A percentile compares a stretch with the other conserved stretches of the same genome.
Evolutionary conservation across 2,888 invertebrate species (phyloP).

Genomic region (Lasius fuliginosus): DNA sequence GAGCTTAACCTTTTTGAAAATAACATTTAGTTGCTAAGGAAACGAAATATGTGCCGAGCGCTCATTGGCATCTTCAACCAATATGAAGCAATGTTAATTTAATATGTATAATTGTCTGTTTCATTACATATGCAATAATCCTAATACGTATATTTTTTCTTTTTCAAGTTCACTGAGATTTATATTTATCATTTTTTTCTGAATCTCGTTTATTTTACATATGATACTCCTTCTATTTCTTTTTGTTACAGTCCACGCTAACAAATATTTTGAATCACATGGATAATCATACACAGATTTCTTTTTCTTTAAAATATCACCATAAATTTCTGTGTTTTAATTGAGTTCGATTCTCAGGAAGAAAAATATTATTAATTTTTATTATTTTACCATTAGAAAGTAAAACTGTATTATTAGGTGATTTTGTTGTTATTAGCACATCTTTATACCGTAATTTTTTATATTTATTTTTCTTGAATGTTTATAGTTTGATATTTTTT

Average conservation of each 20-base stretch:
- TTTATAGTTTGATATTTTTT: too few species aligned
- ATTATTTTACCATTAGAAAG: background rate
- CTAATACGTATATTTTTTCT: conserved; percentile 2
- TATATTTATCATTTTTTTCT: background rate
- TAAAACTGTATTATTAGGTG: conserved; percentile 1
- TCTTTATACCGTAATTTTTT: background rate
- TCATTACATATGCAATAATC: background rate
- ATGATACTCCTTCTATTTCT: background rate
- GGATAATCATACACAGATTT: background rate
- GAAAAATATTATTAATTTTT: background rate
- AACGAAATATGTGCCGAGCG: background rate
- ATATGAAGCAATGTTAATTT: background rate
- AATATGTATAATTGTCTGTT: background rate
- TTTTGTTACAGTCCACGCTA: background rate
- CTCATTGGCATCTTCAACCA: background rate
- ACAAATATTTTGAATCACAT: background rate
- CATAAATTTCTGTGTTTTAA: background rate
- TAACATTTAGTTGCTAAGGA: background rate
- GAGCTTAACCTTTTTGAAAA: background rate
- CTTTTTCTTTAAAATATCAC: background rate
- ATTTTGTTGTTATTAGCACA: background rate
- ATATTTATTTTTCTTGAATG: background rate
- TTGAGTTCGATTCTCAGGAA: background rate
- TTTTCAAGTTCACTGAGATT: background rate
- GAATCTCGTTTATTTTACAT: conserved; percentile 1